These are phyloP conservation scores for Raja brachyura DNA, from an alignment of 2,113 vertebrate genomes.

Conservation along the genomic window DNA sequence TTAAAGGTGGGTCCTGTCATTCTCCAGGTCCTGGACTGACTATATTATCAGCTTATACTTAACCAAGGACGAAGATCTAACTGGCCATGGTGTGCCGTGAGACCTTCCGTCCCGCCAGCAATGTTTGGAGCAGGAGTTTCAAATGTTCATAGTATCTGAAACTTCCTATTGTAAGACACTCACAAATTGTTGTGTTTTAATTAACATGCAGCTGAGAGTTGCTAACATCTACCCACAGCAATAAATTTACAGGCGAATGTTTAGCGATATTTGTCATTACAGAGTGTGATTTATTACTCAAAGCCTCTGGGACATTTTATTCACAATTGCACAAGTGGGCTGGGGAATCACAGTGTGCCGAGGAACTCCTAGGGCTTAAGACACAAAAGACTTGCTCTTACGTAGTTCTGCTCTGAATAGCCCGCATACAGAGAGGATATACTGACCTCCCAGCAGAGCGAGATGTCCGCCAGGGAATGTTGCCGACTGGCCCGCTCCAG, in stretches of 20 bases:
- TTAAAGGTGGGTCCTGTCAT: neutral
- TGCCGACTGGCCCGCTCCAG: too few species aligned
- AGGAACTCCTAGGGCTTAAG: neutral
- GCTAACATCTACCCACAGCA: neutral
- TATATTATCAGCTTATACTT: too few species aligned
- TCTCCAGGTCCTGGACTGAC: neutral
- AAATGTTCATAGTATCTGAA: neutral
- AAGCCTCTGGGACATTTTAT: conserved; percentile 1
- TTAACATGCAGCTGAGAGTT: neutral
- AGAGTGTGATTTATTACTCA: neutral
- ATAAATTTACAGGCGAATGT: conserved; percentile 10
- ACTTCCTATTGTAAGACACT: neutral
- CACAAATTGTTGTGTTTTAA: neutral
- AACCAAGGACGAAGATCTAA: neutral
- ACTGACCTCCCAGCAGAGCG: too few species aligned
- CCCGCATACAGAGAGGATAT: too few species aligned
- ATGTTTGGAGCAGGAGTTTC: neutral
- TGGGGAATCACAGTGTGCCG: neutral
- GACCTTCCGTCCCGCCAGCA: neutral
- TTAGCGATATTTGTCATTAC: neutral
- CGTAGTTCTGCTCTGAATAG: neutral
- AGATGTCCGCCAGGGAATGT: too few species aligned
- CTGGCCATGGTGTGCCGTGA: neutral
- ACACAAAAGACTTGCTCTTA: neutral
- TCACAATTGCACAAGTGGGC: neutral